These are phyloP conservation scores for Acronicta leporina DNA, from an alignment of 2,888 invertebrate genomes.

Conservation along the genomic window DNA sequence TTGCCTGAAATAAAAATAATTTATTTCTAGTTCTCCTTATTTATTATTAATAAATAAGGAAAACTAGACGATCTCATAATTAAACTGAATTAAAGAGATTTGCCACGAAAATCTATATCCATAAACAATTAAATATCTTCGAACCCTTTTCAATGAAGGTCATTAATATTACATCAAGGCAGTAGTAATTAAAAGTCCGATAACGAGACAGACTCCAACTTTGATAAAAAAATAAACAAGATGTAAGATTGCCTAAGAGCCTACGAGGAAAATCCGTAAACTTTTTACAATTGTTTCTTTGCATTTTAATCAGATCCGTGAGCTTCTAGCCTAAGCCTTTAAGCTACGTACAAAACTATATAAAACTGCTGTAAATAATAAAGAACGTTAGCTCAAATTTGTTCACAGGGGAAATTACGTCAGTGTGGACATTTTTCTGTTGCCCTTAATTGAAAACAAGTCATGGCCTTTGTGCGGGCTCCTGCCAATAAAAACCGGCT, in stretches of 20 bases:
- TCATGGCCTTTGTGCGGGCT: slow-evolving; percentile 26
- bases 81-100: too few relatives aligned
- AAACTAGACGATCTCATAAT: too few relatives aligned
- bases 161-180: slow-evolving; percentile 18
- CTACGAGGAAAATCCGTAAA: slow-evolving; percentile 19
- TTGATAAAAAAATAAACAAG: slow-evolving; percentile 23
- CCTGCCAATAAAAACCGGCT: slow-evolving; percentile 28
- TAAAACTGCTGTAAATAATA: slow-evolving; percentile 4
- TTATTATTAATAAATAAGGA: too few relatives aligned
- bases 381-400: slow-evolving; percentile 14
- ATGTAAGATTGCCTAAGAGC: not conserved
- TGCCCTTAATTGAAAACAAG: slow-evolving; percentile 40
- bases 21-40: too few relatives aligned
- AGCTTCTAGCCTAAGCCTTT: too few relatives aligned
- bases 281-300: slow-evolving; percentile 29
- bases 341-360: not conserved
- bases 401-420: slow-evolving; percentile 41
- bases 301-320: slow-evolving; percentile 27
- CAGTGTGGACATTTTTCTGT: slow-evolving; percentile 22
- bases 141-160: not conserved
- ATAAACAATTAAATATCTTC: slow-evolving; percentile 5
- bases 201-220: slow-evolving; percentile 24
- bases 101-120: not conserved
- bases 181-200: slow-evolving; percentile 28
- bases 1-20: too few relatives aligned